These are phyloP conservation scores for Orgyia antiqua DNA, from an alignment of 2,888 invertebrate genomes.

Conservation along the genomic window DNA sequence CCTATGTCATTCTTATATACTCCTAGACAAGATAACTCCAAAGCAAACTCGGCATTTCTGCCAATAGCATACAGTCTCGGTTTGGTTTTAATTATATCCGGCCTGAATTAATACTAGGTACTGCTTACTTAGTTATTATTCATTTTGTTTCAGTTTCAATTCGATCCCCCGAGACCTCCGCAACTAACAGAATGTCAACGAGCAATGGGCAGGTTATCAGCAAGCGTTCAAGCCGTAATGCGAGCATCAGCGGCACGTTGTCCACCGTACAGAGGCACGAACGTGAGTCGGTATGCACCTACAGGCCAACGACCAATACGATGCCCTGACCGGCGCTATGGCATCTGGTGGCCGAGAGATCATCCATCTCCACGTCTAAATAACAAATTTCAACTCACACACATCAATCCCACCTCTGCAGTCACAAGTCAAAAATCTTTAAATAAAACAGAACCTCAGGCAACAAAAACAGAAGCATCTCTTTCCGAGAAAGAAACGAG, in stretches of 20 bases:
- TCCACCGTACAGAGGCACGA: constrained; percentile 61
- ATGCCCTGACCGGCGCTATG: constrained; percentile 50
- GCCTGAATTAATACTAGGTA: too few relatives aligned
- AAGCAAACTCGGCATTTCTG: too few relatives aligned
- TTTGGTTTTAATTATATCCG: too few relatives aligned
- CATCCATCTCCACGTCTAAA: constrained; percentile 48
- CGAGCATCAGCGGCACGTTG: constrained; percentile 54
- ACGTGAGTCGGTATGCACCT: constrained; percentile 63
- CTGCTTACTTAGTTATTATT: too few relatives aligned
- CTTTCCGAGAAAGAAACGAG: constrained; percentile 22
- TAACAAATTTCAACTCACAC: constrained; percentile 40
- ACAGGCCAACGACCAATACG: constrained; percentile 55
- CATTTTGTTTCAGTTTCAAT: constrained; percentile 51
- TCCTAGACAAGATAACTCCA: too few relatives aligned
- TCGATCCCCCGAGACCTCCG: constrained; percentile 57
- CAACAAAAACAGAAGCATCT: constrained; percentile 21
- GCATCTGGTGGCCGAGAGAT: constrained; percentile 61
- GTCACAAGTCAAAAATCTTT: constrained; percentile 17
- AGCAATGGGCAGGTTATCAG: constrained; percentile 55
- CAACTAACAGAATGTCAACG: constrained; percentile 55
- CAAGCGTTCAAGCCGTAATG: constrained; percentile 60
- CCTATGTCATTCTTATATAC: too few relatives aligned
- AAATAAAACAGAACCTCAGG: constrained; percentile 26
- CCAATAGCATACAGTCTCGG: too few relatives aligned
- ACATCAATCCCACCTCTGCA: constrained; percentile 16